Base-by-base conservation (phyloP, 2,888 invertebrate genomes). In the Hesperia comma region DNA sequence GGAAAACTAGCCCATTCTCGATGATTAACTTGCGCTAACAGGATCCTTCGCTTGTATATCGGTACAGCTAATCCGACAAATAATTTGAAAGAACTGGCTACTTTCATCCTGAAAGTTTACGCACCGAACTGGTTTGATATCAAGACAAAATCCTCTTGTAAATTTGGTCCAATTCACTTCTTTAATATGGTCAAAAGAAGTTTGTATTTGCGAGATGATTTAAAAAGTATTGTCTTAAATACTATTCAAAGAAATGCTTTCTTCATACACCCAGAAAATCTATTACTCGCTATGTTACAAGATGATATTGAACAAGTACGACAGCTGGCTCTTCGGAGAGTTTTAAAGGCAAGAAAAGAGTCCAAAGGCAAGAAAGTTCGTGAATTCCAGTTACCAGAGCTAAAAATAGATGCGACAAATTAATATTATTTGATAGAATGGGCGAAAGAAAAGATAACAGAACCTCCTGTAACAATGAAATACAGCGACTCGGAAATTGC, bases 311-410 rank as follows among this genome's bases (percentile, higher is more conserved):
- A 4, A 6, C n/a, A 41, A 4, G 10, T 41, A 41, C 4, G 41
- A 8, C 6, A 41, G 10, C 41, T 41, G 10, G 41, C 6, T 6
- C 41, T 41, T 41, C 41, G n/a, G 4, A 41, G 41, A 41, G 74
- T 78, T 57, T 60, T 76, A 54, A 75, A 74, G 66, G 71, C 73
- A 76, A 75, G 41, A 41, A 70, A 61, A 55, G 69, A 14, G 64
- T 72, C 41, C 4, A 6, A 6, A 41, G n/a, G 41, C 4, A 41
- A 41, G 41, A 41, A 41, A 41, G 41, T 41, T 6, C 4, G 41
- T 6, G 41, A 32, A 32, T 32, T 32, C 6, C 32, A 32, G 6
- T 6, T 32, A 3, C 32, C 32, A 32, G 6, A 32, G 3, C 32
- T 32, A 5, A 3, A 32, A 32, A 32, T 32, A 3, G 32, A 32